Evolutionary conservation across 2,113 vertebrate genomes (phyloP).

Genomic region (Xenopus borealis): DNA sequence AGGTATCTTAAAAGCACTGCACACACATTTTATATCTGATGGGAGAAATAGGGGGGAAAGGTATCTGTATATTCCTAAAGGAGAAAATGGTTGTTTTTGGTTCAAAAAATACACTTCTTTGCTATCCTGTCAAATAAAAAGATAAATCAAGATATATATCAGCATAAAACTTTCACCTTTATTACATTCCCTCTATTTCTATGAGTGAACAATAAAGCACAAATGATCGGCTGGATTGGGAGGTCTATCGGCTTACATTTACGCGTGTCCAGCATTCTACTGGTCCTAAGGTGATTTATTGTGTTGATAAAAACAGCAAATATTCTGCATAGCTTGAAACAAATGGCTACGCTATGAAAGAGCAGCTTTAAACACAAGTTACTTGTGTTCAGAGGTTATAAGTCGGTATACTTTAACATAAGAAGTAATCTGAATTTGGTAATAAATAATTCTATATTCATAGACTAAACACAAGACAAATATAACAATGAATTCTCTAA

Average conservation of each 20-base stretch:
- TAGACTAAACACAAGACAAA: no score
- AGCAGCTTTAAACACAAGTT: no score
- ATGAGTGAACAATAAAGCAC: conserved; percentile 22
- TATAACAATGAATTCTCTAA: no score
- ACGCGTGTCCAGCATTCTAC: background rate
- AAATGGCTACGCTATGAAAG: no score
- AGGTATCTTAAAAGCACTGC: no score
- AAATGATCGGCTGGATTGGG: conserved; percentile 6
- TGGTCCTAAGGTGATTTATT: conserved; percentile 3
- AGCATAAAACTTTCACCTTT: conserved; percentile 30
- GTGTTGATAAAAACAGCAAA: conserved; percentile 8
- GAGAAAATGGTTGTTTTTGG: background rate
- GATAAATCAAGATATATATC: conserved; percentile 13
- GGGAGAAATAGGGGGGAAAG: no score
- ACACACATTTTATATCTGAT: no score
- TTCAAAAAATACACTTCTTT: background rate
- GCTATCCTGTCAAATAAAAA: background rate
- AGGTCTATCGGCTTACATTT: background rate
- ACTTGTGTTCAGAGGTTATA: no score
- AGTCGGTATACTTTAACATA: no score
- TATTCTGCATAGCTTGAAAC: background rate
- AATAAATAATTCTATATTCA: no score
- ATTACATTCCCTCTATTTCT: conserved; percentile 19
- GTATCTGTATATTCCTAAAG: background rate
- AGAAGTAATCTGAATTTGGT: no score